These are phyloP conservation scores for Athetis lepigone DNA, from an alignment of 2,888 invertebrate genomes.

Conservation along the genomic window DNA sequence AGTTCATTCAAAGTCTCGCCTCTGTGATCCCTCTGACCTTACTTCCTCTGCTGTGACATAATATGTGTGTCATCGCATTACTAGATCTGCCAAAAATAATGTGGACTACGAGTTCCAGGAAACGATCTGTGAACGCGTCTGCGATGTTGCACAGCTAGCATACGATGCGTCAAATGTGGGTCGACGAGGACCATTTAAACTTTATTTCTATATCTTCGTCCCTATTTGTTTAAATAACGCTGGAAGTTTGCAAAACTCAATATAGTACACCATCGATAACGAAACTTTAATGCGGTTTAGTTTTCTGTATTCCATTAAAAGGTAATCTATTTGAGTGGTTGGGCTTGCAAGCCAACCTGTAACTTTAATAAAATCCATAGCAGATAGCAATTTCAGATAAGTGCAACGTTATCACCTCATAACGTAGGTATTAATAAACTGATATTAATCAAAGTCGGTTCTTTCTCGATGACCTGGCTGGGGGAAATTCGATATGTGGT, in stretches of 20 bases:
- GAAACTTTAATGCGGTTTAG: no score
- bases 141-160: constrained; percentile 37
- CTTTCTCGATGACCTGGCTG: constrained; percentile 32
- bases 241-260: not conserved
- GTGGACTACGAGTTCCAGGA: constrained; percentile 56
- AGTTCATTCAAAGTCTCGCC: not conserved
- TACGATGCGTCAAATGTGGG: constrained; percentile 48
- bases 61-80: constrained; percentile 62
- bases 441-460: constrained; percentile 45
- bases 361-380: constrained; percentile 8
- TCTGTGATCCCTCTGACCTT: constrained; percentile 51
- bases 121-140: constrained; percentile 44
- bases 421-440: constrained; percentile 38
- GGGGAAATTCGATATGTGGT: constrained; percentile 31
- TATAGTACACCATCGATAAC: no score
- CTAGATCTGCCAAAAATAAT: constrained; percentile 66
- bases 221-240: not conserved
- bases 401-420: constrained; percentile 33
- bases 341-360: not conserved
- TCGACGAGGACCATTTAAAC: constrained; percentile 40
- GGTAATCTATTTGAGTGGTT: not conserved
- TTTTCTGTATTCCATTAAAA: not conserved
- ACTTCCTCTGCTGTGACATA: constrained; percentile 50
- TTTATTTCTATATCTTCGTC: constrained; percentile 26
- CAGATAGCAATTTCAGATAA: constrained; percentile 38